Evolutionary conservation across 1,140 invertebrate genomes (phyloP), one percentile per base, ranked within the genome.

Genomic region (Drosophila micromelanica): DNA sequence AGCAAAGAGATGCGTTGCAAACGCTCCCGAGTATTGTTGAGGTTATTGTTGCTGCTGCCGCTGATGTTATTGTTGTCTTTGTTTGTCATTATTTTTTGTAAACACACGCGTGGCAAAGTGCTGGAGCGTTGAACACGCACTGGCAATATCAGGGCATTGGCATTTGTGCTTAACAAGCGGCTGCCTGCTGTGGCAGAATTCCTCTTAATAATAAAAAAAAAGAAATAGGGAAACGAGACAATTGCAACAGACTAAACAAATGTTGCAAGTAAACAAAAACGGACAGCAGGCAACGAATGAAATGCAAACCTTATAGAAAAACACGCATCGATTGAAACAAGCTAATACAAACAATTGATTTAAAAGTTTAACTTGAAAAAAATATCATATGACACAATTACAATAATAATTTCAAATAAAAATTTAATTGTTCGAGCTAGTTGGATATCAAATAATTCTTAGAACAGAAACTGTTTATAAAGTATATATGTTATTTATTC

Each of bases 1-100:
- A 64, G 55, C 78, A 81, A 81, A 64, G 78, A 77, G 59, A 80
- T 52, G 49, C 49, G 30, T 6, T 27, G 45, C 45, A 48, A 15
- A 2, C 45, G 45, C 27, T 51, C 30, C 27, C 30, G 57, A 59
- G 56, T 56, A 56, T 59, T 32, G 27, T 35, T 59, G 15, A 11
- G 32, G 13, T 9, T 51, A 30, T 7, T 51, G 27, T 1, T 51
- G 48, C 6, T 13, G 30, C n/a, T 13, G 45, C 7, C 23, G 45
- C 45, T 48, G n/a, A 23, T 46, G 17, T 11, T 49, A n/a, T 13
- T 32, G 12, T n/a, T 35, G 30, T 13, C 48, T 35, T 32, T 51
- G 48, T 35, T 35, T 27, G 8, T 51, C 49, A 52, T 45, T 15
- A 45, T 35, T 52, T 51, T 45, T 46, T 56, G 38, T 43, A 27